Evolutionary conservation across 2,797 vertebrate species (phyloP).

Genomic region (Okamejei kenojei): DNA sequence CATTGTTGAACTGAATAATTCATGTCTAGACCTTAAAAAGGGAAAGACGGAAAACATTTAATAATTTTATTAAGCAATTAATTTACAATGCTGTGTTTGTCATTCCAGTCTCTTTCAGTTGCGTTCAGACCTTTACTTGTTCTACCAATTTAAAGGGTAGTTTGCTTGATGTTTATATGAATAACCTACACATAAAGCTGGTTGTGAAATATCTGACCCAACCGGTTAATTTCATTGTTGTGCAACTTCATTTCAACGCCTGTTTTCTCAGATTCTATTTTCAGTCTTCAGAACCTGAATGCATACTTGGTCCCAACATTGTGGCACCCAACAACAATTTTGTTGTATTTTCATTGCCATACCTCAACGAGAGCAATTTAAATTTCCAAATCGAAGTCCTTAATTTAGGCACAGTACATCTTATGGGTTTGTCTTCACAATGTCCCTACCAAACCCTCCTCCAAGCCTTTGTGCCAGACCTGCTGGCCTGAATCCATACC

Average conservation of each 20-base stretch:
- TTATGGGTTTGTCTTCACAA: neutral
- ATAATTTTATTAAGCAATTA: neutral
- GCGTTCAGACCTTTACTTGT: neutral
- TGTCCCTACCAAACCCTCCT: neutral
- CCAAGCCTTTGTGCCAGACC: too few relatives aligned
- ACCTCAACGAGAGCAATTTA: neutral
- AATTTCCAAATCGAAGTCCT: too few relatives aligned
- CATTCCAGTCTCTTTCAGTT: neutral
- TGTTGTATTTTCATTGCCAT: neutral
- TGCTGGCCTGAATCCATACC: neutral
- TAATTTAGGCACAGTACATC: neutral
- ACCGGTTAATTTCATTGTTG: neutral
- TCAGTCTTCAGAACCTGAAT: neutral
- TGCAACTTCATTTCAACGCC: neutral
- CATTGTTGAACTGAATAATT: neutral
- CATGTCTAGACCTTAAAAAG: neutral
- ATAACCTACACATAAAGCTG: neutral
- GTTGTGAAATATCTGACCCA: neutral
- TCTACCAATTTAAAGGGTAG: neutral
- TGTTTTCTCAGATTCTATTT: conserved; percentile 6
- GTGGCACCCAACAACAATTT: neutral
- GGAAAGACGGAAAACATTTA: neutral
- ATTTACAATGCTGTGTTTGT: neutral
- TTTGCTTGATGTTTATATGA: neutral
- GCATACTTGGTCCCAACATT: neutral